Evolutionary conservation across 2,113 vertebrate genomes (phyloP).

Genomic region (Lethenteron reissneri): DNA sequence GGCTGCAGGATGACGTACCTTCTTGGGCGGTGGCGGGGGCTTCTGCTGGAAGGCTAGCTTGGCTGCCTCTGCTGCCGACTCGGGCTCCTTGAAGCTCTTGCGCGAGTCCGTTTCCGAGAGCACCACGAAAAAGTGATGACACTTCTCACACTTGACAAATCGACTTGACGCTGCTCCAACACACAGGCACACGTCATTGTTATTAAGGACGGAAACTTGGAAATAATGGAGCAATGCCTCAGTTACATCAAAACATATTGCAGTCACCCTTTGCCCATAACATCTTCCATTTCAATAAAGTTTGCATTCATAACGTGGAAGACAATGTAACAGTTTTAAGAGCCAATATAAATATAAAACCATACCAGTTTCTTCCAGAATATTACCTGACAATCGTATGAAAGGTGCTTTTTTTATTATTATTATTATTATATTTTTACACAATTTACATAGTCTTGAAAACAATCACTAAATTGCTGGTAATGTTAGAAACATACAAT

Average conservation of each 20-base stretch:
- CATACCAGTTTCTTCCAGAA: too few species aligned
- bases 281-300: background rate
- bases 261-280: background rate
- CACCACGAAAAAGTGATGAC: conserved; percentile 96
- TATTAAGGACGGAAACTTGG: too few species aligned
- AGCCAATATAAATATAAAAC: too few species aligned
- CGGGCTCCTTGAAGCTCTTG: conserved; percentile 70
- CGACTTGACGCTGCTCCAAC: conserved; percentile 51
- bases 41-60: conserved; percentile 84
- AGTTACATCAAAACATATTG: conserved; percentile 3
- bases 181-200: too few species aligned
- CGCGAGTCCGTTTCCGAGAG: conserved; percentile 86
- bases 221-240: conserved; percentile 10
- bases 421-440: too few species aligned
- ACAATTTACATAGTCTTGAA: too few species aligned
- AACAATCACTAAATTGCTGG: too few species aligned
- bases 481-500: too few species aligned
- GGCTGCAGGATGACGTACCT: conserved; percentile 26
- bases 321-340: background rate
- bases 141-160: conserved; percentile 96
- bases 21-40: conserved; percentile 82
- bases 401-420: too few species aligned
- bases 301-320: background rate
- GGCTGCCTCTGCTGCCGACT: conserved; percentile 70
- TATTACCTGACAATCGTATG: too few species aligned